phyloP scores from a whole-genome alignment of 2,113 vertebrate genomes.

The Channa maculata region DNA sequence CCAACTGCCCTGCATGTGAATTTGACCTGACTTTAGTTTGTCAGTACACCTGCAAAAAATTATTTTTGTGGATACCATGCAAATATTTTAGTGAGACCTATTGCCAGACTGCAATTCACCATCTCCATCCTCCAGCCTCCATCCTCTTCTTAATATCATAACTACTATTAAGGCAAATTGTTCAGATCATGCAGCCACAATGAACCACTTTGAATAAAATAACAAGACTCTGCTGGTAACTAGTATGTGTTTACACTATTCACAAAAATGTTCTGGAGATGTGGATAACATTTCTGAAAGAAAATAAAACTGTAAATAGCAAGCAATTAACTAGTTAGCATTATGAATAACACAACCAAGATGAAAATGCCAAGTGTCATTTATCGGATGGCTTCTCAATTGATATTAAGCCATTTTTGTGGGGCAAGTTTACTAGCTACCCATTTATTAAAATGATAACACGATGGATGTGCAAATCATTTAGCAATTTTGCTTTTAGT shows the following conservation, averaged over 20 bases:
- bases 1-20: no score
- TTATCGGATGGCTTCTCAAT: background rate
- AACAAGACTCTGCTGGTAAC: background rate
- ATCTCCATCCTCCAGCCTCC: no score
- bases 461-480: background rate
- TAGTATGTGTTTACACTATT: background rate
- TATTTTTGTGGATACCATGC: conserved; percentile 1
- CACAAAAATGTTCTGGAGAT: background rate
- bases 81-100: conserved; percentile 7
- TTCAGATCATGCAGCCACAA: background rate
- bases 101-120: background rate
- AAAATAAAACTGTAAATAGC: no score
- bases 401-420: background rate
- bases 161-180: conserved; percentile 9
- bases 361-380: no score
- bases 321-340: no score
- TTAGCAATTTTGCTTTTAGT: background rate
- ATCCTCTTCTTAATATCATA: conserved; percentile 6
- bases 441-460: background rate
- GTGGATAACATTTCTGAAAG: no score
- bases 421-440: background rate
- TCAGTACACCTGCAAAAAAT: background rate
- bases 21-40: conserved; percentile 2
- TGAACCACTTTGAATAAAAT: background rate
- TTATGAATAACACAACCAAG: no score